Evolutionary conservation across 2,888 invertebrate species (phyloP), one percentile per base, ranked within the genome.

Genomic region (Autographa gamma): DNA sequence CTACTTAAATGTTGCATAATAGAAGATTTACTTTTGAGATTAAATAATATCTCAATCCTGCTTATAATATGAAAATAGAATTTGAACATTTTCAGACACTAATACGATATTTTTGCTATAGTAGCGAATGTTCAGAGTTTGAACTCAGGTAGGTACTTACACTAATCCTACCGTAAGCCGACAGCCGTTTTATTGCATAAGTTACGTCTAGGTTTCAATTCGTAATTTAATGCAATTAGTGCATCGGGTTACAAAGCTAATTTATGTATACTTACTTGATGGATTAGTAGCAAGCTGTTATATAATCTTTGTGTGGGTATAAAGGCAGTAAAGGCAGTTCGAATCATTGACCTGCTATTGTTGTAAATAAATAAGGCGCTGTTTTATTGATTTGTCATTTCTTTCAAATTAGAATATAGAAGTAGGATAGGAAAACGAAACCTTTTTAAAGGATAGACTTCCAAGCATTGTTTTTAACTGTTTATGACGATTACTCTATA

Each of bases 201-300:
- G 54, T 54, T 19, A 54, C 19, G 25, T 19, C 11, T 19, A 54
- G 19, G 54, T 54, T 54, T 11, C 54, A 54, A 18, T 48, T n/a
- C n/a, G n/a, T 48, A 48, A 48, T 48, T 6, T 48, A 48, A 48
- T 48, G 48, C 48, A 48, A 48, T 56, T 25, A 25, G 25, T 56
- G 54, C 54, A 56, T 56, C 54, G 19, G 54, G 13, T 13, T 56
- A 25, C 13, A 25, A 56, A 56, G 54, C 8, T 54, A 56, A 56
- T 13, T 25, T 25, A 56, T 56, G 54, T 56, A 56, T 60, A 43
- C 59, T 18, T 58, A 69, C 18, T 64, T 58, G 67, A 63, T 76
- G 31, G 80, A 71, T 77, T 59, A 68, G 67, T 32, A 80, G 68
- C 48, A 25, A 6, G 64, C 60, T 16, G 32, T 80, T 80, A 72